Evolutionary conservation across 2,888 invertebrate genomes (phyloP), one percentile per base, ranked within the genome.

Genomic region (Gymnoscelis rufifasciata): DNA sequence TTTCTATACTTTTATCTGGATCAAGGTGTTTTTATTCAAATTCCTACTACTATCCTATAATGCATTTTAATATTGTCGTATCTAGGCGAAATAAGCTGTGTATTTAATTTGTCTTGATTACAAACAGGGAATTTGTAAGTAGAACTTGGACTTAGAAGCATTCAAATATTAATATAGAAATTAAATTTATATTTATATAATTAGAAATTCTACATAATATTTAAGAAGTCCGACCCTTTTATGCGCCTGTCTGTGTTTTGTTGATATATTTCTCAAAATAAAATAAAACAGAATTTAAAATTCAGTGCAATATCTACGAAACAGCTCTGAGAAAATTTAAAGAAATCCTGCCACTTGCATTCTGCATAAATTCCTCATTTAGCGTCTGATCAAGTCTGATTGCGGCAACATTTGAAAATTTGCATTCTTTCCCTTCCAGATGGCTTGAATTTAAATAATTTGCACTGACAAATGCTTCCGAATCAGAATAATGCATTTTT

Each of bases 311-410:
- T 63, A 60, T 61, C 49, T 56, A 30, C 49, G 7, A 62, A 64
- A 64, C 59, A 47, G 28, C 30, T 52, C 35, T 26, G 15, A 6
- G 35, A 23, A 35, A 35, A 35, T 57, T 63, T 57, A 61, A 58
- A 64, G 70, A 71, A 53, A 56, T 73, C 68, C 74, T 59, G 59
- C 62, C 64, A 60, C 64, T 65, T 71, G 69, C 72, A 73, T 77
- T 75, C 74, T 79, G 86, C 77, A 86, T 86, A 86, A 86, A 83
- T 70, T 71, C 62, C 74, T 72, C 83, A 78, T 87, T 86, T 81
- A 69, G 67, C 68, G 71, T 62, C 72, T 73, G 77, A 79, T 78
- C 76, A 74, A 69, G 68, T 52, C 68, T 72, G 80, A 83, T 82
- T 75, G 74, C 69, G 59, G 66, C 62, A 49, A 51, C 45, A 62